These are phyloP conservation scores for Cetoscarus ocellatus DNA, from an alignment of 2,797 vertebrate species.

Conservation along the genomic window DNA sequence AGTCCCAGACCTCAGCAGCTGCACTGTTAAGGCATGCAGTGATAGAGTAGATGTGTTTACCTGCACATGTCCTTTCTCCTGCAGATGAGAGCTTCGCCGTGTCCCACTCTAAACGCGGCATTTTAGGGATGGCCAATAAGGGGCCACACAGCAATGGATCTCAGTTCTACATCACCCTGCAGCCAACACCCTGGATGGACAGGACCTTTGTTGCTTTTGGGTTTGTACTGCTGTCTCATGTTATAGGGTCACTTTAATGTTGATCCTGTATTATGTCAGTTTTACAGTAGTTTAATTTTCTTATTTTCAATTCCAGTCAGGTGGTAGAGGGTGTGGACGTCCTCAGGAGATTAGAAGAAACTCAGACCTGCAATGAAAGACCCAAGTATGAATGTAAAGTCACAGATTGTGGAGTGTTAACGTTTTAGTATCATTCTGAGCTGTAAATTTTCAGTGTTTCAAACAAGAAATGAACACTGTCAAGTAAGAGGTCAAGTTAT, in stretches of 20 bases:
- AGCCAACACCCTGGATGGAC: conserved; percentile 89
- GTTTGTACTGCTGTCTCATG: conserved; percentile 76
- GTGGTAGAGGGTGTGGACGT: conserved; percentile 88
- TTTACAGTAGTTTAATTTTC: neutral
- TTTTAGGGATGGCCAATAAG: conserved; percentile 91
- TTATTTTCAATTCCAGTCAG: conserved; percentile 79
- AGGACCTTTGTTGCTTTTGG: conserved; percentile 92
- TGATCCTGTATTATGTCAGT: neutral
- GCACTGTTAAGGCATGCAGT: neutral
- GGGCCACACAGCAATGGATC: conserved; percentile 90
- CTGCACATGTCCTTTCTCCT: neutral
- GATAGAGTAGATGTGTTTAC: neutral
- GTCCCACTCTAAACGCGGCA: conserved; percentile 86
- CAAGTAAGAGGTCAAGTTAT: too few species aligned
- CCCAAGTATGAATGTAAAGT: conserved; percentile 86
- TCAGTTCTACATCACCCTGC: conserved; percentile 93
- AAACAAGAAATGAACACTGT: too few species aligned
- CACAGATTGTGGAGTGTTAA: conserved; percentile 83
- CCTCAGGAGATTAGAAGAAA: conserved; percentile 86
- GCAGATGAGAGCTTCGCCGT: conserved; percentile 91
- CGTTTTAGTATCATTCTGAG: conserved; percentile 52
- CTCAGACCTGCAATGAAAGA: conserved; percentile 86
- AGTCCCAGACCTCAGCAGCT: neutral
- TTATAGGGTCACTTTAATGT: neutral
- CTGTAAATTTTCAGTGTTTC: too few species aligned